phyloP scores from a whole-genome alignment of 2,888 invertebrate species.

The Chelonus formosanus region DNA sequence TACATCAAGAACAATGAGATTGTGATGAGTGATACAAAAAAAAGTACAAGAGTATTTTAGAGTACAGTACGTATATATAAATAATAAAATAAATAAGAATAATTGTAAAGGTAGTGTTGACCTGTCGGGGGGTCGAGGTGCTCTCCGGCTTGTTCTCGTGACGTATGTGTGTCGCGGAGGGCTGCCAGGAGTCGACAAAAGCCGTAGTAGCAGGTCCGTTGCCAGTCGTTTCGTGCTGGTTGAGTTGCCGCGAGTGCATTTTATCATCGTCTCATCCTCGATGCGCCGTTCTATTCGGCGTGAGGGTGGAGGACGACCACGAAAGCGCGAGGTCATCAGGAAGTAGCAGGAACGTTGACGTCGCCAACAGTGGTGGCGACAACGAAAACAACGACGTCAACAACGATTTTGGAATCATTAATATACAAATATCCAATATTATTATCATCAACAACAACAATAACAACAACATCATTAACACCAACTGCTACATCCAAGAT shows the following conservation, averaged over 20 bases:
- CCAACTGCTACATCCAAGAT: conserved; percentile 42
- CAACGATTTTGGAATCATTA: conserved; percentile 13
- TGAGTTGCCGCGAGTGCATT: conserved; percentile 16
- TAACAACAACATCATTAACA: conserved; percentile 26
- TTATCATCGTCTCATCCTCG: conserved; percentile 34
- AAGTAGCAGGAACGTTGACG: conserved; percentile 30
- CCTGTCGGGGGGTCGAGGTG: conserved; percentile 49
- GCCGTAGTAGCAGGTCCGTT: conserved; percentile 15
- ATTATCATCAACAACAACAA: conserved; percentile 33
- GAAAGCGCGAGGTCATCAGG: conserved; percentile 28
- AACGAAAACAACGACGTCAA: conserved; percentile 15
- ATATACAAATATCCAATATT: conserved; percentile 7
- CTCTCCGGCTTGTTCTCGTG: conserved; percentile 43
- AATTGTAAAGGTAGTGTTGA: conserved; percentile 13
- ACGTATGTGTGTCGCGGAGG: conserved; percentile 61
- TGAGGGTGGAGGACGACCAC: conserved; percentile 33
- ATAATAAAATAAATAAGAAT: conserved; percentile 6
- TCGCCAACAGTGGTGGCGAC: conserved; percentile 31
- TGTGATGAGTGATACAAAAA: conserved; percentile 10
- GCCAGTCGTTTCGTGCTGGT: conserved; percentile 14
- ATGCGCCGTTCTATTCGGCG: conserved; percentile 38
- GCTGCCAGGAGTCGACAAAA: conserved; percentile 46
- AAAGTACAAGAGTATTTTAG: neutral
- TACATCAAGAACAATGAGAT: conserved; percentile 15
- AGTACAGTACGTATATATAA: neutral